Evolutionary conservation across 2,113 vertebrate genomes (phyloP).

Genomic region (Spheniscus mendiculus): DNA sequence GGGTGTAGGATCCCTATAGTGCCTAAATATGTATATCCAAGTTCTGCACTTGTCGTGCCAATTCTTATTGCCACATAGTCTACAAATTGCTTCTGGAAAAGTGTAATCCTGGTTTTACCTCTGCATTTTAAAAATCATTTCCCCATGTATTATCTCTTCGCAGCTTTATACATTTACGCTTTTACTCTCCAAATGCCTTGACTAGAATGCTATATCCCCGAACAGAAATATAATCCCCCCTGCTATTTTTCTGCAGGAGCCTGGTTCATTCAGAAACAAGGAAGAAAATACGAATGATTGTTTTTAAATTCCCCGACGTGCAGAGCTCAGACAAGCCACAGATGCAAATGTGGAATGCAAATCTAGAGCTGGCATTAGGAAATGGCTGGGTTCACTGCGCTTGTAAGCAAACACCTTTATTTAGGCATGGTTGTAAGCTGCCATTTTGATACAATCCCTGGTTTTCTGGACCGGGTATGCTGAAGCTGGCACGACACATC

Average conservation of each 20-base stretch:
- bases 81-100: slow-evolving; percentile 24
- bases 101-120: slow-evolving; percentile 17
- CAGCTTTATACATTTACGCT: background rate
- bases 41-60: background rate
- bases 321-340: background rate
- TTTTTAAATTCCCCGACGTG: slow-evolving; percentile 8
- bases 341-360: slow-evolving; percentile 33
- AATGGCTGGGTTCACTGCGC: background rate
- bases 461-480: background rate
- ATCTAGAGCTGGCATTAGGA: background rate
- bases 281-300: background rate
- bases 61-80: background rate
- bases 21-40: background rate
- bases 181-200: slow-evolving; percentile 16
- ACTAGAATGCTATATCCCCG: slow-evolving; percentile 6
- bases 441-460: background rate
- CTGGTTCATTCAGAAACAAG: slow-evolving; percentile 32
- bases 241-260: slow-evolving; percentile 46
- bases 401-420: background rate
- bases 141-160: background rate
- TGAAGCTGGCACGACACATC: background rate
- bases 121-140: slow-evolving; percentile 25
- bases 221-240: slow-evolving; percentile 46
- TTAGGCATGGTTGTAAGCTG: background rate
- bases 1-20: background rate